Conservation (phyloP, 2,888 invertebrate genomes). For the Desoria tigrina region DNA sequence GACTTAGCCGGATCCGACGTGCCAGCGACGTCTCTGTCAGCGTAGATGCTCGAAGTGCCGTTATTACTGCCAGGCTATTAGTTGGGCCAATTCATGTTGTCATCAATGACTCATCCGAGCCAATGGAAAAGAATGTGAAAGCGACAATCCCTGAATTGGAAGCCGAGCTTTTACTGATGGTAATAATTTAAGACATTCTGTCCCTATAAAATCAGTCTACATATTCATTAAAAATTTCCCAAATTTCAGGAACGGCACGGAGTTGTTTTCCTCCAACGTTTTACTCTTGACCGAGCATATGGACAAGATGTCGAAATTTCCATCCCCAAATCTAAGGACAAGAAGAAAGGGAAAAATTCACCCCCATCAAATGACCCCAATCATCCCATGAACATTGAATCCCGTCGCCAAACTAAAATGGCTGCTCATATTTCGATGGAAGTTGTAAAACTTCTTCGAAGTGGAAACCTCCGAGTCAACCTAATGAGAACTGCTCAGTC, state of each 20-base stretch:
- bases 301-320: slow-evolving; percentile 54
- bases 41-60: slow-evolving; percentile 53
- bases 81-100: slow-evolving; percentile 51
- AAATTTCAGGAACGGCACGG: slow-evolving; percentile 51
- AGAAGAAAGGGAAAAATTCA: slow-evolving; percentile 33
- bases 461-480: slow-evolving; percentile 52
- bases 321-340: slow-evolving; percentile 50
- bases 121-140: slow-evolving; percentile 51
- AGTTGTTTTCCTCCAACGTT: slow-evolving; percentile 52
- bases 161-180: slow-evolving; percentile 52
- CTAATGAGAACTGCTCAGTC: slow-evolving; percentile 52
- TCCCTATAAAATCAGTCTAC: background rate
- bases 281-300: slow-evolving; percentile 52
- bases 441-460: slow-evolving; percentile 51
- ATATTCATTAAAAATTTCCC: slow-evolving; percentile 6
- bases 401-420: slow-evolving; percentile 52
- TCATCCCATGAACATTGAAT: slow-evolving; percentile 46
- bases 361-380: slow-evolving; percentile 42
- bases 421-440: slow-evolving; percentile 54
- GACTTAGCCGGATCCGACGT: slow-evolving; percentile 48
- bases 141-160: slow-evolving; percentile 53
- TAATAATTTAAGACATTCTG: slow-evolving; percentile 21
- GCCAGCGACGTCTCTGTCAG: slow-evolving; percentile 51
- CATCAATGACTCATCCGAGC: slow-evolving; percentile 52
- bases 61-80: slow-evolving; percentile 51